Conservation (phyloP, 2,797 vertebrate genomes). For the Peromyscus nudipes region DNA sequence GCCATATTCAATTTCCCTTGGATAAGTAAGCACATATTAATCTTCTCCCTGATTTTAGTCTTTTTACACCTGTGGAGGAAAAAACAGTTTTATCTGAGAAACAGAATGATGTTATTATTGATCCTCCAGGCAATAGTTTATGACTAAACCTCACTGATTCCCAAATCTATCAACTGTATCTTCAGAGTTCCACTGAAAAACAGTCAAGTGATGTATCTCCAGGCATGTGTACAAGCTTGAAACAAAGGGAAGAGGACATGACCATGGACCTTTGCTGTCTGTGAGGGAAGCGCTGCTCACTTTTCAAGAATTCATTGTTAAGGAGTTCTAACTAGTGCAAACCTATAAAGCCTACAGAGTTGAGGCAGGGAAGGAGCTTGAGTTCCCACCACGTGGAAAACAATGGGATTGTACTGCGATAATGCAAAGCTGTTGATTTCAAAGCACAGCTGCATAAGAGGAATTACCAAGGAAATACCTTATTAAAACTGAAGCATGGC, state of each 20-base stretch:
- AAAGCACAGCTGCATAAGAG: constrained; percentile 9
- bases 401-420: neutral
- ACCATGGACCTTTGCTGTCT: neutral
- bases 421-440: neutral
- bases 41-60: constrained; percentile 20
- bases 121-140: constrained; percentile 19
- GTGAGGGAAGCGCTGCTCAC: neutral
- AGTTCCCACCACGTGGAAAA: neutral
- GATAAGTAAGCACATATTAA: neutral
- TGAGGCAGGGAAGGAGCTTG: accelerated
- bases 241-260: neutral
- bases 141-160: neutral
- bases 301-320: neutral
- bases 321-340: neutral
- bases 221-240: neutral
- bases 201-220: constrained; percentile 13
- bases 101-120: neutral
- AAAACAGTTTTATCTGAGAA: neutral
- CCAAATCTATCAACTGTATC: neutral
- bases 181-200: constrained; percentile 20
- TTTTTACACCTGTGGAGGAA: neutral
- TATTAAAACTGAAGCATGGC: neutral
- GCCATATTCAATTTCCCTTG: neutral
- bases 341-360: neutral
- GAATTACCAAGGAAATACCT: constrained; percentile 34